A percentile compares a stretch with the other conserved stretches of the same genome.
phyloP scores from a whole-genome alignment of 2,113 vertebrate genomes.

The Neogale vison region DNA sequence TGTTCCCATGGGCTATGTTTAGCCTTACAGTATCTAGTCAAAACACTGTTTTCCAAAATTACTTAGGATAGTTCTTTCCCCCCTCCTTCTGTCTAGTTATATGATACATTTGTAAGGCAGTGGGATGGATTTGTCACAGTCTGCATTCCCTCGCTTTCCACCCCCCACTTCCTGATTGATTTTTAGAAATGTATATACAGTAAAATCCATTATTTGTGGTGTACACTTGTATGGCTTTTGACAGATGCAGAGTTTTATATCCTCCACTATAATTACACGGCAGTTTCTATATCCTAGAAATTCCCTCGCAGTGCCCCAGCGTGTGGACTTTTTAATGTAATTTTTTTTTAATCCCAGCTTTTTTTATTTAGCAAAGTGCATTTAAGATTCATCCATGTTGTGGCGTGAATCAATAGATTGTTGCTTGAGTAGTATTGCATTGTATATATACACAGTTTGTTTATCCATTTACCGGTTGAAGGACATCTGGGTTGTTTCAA shows the following conservation, averaged over 20 bases:
- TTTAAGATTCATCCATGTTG: neutral
- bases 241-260: neutral
- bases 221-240: neutral
- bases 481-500: constrained; percentile 38
- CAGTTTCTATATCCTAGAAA: neutral
- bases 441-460: neutral
- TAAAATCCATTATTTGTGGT: neutral
- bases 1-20: neutral
- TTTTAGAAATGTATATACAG: neutral
- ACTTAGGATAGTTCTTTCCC: neutral
- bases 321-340: neutral
- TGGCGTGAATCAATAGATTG: neutral
- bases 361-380: neutral
- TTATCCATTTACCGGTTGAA: constrained; percentile 8
- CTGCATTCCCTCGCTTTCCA: neutral
- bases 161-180: neutral
- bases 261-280: neutral
- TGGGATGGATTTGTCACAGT: constrained; percentile 43
- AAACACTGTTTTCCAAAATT: neutral
- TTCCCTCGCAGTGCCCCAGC: neutral
- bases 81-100: neutral
- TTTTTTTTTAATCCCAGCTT: neutral
- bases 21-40: neutral
- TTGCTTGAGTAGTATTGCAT: neutral
- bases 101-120: neutral